These are phyloP conservation scores for Lophotis ruficrista DNA, from an alignment of 2,113 vertebrate genomes.

Conservation along the genomic window DNA sequence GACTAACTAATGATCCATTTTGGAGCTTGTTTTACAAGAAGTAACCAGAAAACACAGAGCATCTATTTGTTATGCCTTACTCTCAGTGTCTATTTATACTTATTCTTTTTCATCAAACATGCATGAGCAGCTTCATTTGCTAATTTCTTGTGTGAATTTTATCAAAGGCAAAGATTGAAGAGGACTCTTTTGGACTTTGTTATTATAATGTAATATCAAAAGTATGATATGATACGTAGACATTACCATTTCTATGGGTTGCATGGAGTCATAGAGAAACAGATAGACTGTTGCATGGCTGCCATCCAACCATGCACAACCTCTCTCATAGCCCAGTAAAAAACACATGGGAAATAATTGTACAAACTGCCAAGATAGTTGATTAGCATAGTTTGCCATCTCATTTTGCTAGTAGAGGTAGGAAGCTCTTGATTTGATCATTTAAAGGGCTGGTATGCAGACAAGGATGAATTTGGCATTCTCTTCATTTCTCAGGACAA, in stretches of 20 bases:
- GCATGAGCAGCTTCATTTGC: neutral
- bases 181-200: neutral
- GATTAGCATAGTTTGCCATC: neutral
- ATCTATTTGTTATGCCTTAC: neutral
- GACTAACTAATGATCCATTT: neutral
- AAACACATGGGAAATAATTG: neutral
- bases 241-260: neutral
- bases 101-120: neutral
- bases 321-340: neutral
- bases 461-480: conserved; percentile 65
- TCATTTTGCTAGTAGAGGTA: neutral
- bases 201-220: neutral
- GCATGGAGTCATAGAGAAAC: neutral
- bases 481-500: conserved; percentile 69
- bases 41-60: neutral
- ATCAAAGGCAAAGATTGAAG: neutral
- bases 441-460: conserved; percentile 63
- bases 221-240: neutral
- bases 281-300: neutral
- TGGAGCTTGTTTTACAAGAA: neutral
- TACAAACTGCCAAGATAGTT: neutral
- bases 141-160: neutral
- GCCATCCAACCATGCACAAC: neutral
- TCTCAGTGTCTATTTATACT: neutral
- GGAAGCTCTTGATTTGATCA: conserved; percentile 64